Percentiles rank a stretch among this genome's conserved stretches.
These are phyloP conservation scores for Dryoscopus gambensis DNA, from an alignment of 2,113 vertebrate genomes.

Conservation along the genomic window DNA sequence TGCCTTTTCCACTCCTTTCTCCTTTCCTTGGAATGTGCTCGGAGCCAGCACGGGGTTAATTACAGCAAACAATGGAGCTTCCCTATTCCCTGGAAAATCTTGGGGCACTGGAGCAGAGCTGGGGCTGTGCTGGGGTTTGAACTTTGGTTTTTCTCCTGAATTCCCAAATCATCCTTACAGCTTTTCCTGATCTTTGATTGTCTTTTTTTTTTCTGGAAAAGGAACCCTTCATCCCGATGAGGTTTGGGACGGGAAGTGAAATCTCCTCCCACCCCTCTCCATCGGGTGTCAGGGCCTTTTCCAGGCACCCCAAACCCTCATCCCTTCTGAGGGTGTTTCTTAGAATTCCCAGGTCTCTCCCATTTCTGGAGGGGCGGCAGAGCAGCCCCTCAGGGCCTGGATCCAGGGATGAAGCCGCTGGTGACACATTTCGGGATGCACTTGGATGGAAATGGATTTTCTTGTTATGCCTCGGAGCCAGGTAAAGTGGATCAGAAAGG, in stretches of 20 bases:
- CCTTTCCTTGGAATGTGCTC: background rate
- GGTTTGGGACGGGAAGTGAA: background rate
- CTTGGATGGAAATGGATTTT: background rate
- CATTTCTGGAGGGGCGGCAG: background rate
- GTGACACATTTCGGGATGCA: background rate
- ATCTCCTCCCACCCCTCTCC: background rate
- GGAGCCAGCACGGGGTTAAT: too few species aligned
- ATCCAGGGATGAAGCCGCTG: background rate
- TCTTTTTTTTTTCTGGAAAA: background rate
- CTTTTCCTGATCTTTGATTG: background rate
- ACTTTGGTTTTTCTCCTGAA: background rate
- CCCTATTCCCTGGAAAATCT: background rate
- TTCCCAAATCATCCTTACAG: background rate
- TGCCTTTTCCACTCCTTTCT: background rate
- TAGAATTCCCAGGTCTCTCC: background rate
- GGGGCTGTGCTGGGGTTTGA: background rate
- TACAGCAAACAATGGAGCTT: background rate
- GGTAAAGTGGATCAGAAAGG: background rate
- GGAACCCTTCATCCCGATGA: background rate
- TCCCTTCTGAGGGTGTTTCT: background rate
- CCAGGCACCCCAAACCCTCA: background rate
- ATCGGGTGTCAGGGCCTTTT: background rate
- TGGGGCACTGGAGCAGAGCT: background rate
- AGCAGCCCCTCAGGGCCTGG: background rate
- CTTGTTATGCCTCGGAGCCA: accelerated